These are phyloP conservation scores for Drosophila paucipuncta DNA, from an alignment of 2,888 invertebrate genomes.

Conservation along the genomic window DNA sequence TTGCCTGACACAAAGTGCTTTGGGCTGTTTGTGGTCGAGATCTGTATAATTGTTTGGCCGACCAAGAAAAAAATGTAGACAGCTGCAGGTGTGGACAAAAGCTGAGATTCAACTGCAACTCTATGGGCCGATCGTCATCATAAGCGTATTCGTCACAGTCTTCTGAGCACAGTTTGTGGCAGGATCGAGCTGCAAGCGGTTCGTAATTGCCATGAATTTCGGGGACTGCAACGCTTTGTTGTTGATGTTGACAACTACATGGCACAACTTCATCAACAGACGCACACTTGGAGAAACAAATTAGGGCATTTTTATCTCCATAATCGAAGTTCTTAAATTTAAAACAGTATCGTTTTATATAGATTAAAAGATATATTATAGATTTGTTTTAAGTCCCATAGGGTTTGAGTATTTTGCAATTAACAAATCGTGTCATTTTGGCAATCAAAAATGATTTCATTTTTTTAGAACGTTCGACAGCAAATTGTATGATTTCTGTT, in stretches of 20 bases:
- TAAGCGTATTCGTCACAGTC: constrained; percentile 76
- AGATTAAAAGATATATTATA: neutral
- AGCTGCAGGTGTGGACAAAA: constrained; percentile 62
- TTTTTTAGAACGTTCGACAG: accelerated
- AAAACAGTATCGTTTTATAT: neutral
- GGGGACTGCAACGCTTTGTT: constrained; percentile 20
- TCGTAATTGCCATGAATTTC: constrained; percentile 72
- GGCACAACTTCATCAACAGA: constrained; percentile 74
- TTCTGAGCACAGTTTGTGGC: constrained; percentile 63
- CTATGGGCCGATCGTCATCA: constrained; percentile 24
- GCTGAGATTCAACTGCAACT: constrained; percentile 2
- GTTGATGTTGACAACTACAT: constrained; percentile 66
- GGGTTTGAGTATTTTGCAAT: neutral
- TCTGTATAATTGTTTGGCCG: constrained; percentile 58
- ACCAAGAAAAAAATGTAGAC: constrained; percentile 43
- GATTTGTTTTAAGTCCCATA: neutral
- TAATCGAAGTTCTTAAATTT: neutral
- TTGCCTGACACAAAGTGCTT: constrained; percentile 24
- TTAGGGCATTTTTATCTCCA: neutral
- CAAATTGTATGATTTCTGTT: neutral
- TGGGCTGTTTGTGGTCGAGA: constrained; percentile 55
- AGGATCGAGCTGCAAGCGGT: constrained; percentile 60
- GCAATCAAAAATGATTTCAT: neutral
- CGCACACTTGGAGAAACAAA: constrained; percentile 9
- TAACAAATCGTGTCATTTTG: neutral